These are phyloP conservation scores for Sprattus sprattus DNA, from an alignment of 2,113 vertebrate species.

Conservation along the genomic window DNA sequence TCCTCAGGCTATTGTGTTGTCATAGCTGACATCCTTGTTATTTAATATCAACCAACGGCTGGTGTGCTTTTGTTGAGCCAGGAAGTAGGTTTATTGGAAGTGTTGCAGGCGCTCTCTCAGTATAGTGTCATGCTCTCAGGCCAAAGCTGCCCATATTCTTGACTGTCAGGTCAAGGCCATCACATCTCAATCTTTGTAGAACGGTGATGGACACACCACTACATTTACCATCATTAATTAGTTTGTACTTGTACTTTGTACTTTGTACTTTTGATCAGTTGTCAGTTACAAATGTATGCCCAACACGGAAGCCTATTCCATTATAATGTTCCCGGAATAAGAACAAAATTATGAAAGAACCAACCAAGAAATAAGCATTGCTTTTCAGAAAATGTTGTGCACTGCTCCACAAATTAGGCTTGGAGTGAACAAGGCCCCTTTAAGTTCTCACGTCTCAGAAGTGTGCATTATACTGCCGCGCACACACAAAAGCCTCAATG, in stretches of 20 bases:
- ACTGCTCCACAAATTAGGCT: neutral
- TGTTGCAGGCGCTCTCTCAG: neutral
- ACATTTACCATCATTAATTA: neutral
- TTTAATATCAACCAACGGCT: neutral
- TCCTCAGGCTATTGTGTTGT: neutral
- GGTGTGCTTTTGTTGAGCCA: neutral
- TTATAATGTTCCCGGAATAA: neutral
- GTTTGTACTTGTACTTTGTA: neutral
- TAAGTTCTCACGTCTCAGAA: neutral
- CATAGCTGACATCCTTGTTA: neutral
- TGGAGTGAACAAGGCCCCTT: neutral
- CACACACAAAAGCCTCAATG: slow-evolving; percentile 7
- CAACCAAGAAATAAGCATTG: neutral
- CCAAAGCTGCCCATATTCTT: neutral
- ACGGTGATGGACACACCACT: neutral
- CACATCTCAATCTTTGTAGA: neutral
- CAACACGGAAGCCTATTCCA: neutral
- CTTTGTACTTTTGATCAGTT: neutral
- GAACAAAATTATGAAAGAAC: neutral
- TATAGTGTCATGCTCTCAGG: neutral
- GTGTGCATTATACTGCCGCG: neutral
- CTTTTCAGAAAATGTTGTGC: neutral
- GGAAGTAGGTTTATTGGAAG: neutral
- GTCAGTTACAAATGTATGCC: neutral
- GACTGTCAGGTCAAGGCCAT: neutral